Evolutionary conservation across 92 coral and sea anemone genomes (phyloP), one percentile per base, ranked within the genome.

Genomic region (Heteractis magnifica): DNA sequence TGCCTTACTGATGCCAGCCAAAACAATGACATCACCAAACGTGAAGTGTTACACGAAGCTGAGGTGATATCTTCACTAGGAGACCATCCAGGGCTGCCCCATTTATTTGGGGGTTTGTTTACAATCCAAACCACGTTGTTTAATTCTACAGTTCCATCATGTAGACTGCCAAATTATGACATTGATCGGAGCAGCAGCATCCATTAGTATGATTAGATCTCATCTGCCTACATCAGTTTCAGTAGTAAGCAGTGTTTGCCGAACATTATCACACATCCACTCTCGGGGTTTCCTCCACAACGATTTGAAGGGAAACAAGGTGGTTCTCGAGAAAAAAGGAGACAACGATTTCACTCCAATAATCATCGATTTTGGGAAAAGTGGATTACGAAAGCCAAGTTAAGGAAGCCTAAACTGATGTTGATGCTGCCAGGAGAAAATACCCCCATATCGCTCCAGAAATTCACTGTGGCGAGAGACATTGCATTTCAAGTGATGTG

Each of bases 341-440:
- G 76, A 80, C 4, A 16, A 15, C 4, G 71, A 71, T n/a, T n/a
- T n/a, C 44, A n/a, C 51, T 18, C 85, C 85, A 11, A 41, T 82
- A 7, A 82, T 71, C 51, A 82, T 82, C 65, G 85, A 82, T 49
- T 82, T 82, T 52, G 85, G 77, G 9, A 81, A 81, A 71, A 70
- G 77, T 71, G 19, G 15, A 81, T 81, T 13, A 23, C 65, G 9
- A 77, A 77, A 51, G 64, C 34, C 4, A 77, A 6, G 64, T 53
- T 77, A 20, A 9, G 80, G 23, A 77, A 77, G 80, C 80, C 80
- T 6, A 77, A 77, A 20, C 44, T 77, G 48, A 77, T 55, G 65
- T 77, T 14, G 80, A 77, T 13, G 21, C 20, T 4, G 80, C 80
- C 4, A 77, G 4, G 12, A 10, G 48, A n/a, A 15, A 20, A 19